phyloP scores from a whole-genome alignment of 2,797 vertebrate species.

The Schizopygopsis pylzovi region DNA sequence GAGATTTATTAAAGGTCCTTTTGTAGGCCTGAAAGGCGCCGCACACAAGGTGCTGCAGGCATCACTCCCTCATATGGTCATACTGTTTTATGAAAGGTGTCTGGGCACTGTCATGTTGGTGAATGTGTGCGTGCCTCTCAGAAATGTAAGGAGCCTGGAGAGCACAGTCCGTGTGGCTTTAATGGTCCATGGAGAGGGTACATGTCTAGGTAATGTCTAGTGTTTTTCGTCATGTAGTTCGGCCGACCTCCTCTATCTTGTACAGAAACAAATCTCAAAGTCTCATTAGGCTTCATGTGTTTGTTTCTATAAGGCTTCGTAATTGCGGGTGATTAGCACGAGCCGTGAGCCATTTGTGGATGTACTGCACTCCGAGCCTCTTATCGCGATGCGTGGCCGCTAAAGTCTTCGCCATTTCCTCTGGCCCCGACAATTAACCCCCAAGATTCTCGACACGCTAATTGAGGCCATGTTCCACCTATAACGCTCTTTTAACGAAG shows the following conservation, averaged over 20 bases:
- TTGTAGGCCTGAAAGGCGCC: slow-evolving; percentile 63
- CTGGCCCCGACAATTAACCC: slow-evolving; percentile 57
- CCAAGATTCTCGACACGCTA: slow-evolving; percentile 44
- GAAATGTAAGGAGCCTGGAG: slow-evolving; percentile 50
- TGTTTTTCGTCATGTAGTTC: slow-evolving; percentile 53
- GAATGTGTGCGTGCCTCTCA: slow-evolving; percentile 39
- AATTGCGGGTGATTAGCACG: slow-evolving; percentile 59
- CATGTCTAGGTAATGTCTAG: slow-evolving; percentile 54
- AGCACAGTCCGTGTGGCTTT: slow-evolving; percentile 59
- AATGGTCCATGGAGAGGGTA: slow-evolving; percentile 56
- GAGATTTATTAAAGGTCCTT: slow-evolving; percentile 68
- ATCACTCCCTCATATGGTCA: slow-evolving; percentile 62
- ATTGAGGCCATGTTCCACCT: slow-evolving; percentile 50
- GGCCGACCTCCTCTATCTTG: slow-evolving; percentile 46
- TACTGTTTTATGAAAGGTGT: slow-evolving; percentile 67
- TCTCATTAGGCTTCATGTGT: slow-evolving; percentile 50
- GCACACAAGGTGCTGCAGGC: slow-evolving; percentile 62
- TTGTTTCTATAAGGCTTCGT: slow-evolving; percentile 62
- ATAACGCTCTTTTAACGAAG: slow-evolving; percentile 43
- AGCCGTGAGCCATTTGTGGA: slow-evolving; percentile 58
- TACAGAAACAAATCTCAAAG: slow-evolving; percentile 49
- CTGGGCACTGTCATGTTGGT: slow-evolving; percentile 53
- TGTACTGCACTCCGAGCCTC: slow-evolving; percentile 16
- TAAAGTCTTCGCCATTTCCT: slow-evolving; percentile 54
- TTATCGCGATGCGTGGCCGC: slow-evolving; percentile 40